A percentile compares a stretch with the other conserved stretches of the same genome.
These are phyloP conservation scores for Archocentrus centrarchus DNA, from an alignment of 2,113 vertebrate species.

Conservation along the genomic window DNA sequence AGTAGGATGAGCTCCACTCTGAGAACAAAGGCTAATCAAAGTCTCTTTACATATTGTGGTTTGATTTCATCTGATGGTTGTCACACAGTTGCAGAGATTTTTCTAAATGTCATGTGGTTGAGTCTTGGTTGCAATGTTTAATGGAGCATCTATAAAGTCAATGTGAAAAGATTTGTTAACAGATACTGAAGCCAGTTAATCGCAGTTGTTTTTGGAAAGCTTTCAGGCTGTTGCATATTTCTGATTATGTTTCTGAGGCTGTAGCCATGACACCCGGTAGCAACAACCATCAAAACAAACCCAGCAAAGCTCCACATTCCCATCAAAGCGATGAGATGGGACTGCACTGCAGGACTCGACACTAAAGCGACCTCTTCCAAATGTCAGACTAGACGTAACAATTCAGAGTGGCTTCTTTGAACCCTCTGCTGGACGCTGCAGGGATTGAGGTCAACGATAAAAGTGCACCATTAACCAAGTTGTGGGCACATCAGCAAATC, in stretches of 20 bases:
- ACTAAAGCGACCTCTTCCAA: slow-evolving; percentile 42
- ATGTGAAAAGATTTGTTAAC: slow-evolving; percentile 10
- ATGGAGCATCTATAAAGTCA: background rate
- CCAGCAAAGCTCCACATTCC: background rate
- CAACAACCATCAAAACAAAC: slow-evolving; percentile 4
- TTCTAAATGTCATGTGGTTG: slow-evolving; percentile 27
- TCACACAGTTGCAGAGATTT: background rate
- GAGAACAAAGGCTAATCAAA: slow-evolving; percentile 48
- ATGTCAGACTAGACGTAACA: slow-evolving; percentile 59
- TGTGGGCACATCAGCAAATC: slow-evolving; percentile 57
- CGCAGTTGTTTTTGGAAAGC: background rate
- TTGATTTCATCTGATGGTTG: slow-evolving; percentile 31
- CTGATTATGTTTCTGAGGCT: slow-evolving; percentile 3
- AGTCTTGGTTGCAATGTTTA: slow-evolving; percentile 24
- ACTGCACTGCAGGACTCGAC: slow-evolving; percentile 17
- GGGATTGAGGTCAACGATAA: slow-evolving; percentile 42
- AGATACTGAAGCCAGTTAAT: background rate
- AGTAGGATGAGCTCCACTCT: slow-evolving; percentile 21
- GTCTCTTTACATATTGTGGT: slow-evolving; percentile 31
- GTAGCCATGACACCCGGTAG: background rate
- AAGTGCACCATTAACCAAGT: slow-evolving; percentile 52
- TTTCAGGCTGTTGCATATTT: background rate
- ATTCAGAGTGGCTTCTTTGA: slow-evolving; percentile 55
- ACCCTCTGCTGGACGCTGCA: slow-evolving; percentile 10
- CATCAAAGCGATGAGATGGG: slow-evolving; percentile 35